Conservation (phyloP, 2,113 vertebrate genomes). For the Myotis brandtii region DNA sequence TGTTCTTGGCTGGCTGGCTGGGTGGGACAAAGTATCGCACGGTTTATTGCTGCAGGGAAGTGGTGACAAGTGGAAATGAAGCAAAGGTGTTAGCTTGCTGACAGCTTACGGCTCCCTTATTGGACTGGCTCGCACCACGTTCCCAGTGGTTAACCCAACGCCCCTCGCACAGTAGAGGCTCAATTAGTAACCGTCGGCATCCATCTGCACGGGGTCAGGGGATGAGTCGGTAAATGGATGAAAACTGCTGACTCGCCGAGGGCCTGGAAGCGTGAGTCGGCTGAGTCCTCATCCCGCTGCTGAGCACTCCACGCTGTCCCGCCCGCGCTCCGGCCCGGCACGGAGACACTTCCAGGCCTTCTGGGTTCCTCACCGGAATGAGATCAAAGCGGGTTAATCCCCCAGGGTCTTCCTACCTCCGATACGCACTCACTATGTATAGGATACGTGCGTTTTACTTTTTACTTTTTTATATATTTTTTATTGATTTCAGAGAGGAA, state of each 20-base stretch:
- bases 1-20: background rate
- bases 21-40: background rate
- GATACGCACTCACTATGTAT: background rate
- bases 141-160: background rate
- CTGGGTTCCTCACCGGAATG: background rate
- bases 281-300: background rate
- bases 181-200: background rate
- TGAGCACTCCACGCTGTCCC: too few relatives aligned
- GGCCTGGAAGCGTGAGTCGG: background rate
- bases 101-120: background rate
- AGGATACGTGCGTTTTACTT: background rate
- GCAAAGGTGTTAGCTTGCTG: background rate
- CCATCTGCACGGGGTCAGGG: background rate
- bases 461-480: too few relatives aligned
- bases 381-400: background rate
- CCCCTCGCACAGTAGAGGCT: background rate
- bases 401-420: background rate
- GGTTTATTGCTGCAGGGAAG: background rate
- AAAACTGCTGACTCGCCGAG: background rate
- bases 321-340: background rate
- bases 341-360: background rate
- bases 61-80: conserved; percentile 5
- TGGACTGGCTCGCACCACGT: background rate
- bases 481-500: too few relatives aligned
- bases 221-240: too few relatives aligned